A percentile compares a stretch with the other conserved stretches of the same genome.
Evolutionary conservation across 2,113 vertebrate genomes (phyloP).

Genomic region (Aramus guarauna): DNA sequence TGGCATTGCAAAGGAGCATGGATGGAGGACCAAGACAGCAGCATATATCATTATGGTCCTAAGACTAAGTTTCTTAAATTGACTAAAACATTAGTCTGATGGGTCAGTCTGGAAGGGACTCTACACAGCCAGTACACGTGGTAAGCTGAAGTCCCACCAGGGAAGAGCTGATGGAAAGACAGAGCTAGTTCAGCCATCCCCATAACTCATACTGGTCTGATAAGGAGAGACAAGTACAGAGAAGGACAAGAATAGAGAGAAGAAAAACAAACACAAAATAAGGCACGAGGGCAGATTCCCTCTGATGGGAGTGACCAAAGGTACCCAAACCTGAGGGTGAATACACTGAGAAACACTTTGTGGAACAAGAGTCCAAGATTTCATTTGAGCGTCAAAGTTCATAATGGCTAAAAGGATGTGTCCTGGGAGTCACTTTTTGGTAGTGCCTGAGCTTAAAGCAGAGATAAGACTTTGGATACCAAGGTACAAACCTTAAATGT

Average conservation of each 20-base stretch:
- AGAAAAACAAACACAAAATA: neutral
- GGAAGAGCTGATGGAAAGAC: neutral
- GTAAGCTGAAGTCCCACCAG: neutral
- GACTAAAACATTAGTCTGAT: neutral
- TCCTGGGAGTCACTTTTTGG: neutral
- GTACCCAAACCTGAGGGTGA: neutral
- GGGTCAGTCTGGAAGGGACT: neutral
- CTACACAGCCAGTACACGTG: rapidly evolving
- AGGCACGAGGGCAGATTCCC: neutral
- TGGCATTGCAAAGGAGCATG: neutral
- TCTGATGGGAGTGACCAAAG: neutral
- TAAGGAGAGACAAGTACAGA: neutral
- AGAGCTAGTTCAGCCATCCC: neutral
- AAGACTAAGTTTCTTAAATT: neutral
- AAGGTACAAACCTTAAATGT: neutral
- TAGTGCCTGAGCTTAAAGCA: neutral
- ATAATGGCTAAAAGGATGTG: neutral
- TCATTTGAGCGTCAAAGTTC: neutral
- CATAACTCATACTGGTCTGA: no score
- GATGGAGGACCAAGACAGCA: neutral
- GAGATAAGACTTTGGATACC: neutral
- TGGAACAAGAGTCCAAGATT: neutral
- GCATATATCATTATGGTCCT: neutral
- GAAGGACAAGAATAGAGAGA: neutral
- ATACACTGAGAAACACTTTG: neutral